Percentiles rank a stretch among this genome's conserved stretches.
Evolutionary conservation across 2,797 vertebrate species (phyloP).

Genomic region (Pangasius mekongensis): DNA sequence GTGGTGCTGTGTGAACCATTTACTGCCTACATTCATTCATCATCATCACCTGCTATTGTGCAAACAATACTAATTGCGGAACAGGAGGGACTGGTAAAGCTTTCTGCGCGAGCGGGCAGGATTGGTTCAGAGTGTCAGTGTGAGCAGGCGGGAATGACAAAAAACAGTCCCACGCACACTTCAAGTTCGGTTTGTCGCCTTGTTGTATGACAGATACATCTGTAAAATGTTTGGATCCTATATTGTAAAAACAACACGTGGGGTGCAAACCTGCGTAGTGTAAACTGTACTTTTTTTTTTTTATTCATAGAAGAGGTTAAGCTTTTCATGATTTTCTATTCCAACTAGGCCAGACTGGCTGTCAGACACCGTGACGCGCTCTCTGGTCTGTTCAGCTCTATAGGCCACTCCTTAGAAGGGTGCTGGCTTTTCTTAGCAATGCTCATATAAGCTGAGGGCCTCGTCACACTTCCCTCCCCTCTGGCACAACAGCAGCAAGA

Average conservation of each 20-base stretch:
- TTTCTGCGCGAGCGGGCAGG: not conserved
- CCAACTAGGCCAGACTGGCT: not conserved
- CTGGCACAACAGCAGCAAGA: not conserved
- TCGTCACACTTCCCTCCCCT: slow-evolving; percentile 35
- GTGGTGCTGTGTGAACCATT: not conserved
- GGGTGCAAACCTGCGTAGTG: too few relatives aligned
- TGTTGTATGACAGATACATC: not conserved
- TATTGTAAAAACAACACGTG: too few relatives aligned
- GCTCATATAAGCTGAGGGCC: slow-evolving; percentile 63
- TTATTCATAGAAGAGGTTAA: not conserved
- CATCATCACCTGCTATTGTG: not conserved
- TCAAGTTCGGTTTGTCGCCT: not conserved
- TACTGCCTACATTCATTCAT: not conserved
- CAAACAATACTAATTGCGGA: not conserved
- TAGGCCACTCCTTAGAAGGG: slow-evolving; percentile 67
- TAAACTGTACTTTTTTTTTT: not conserved
- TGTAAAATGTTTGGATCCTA: too few relatives aligned
- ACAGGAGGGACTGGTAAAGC: not conserved
- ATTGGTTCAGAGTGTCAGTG: not conserved
- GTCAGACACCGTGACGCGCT: not conserved
- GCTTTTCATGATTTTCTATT: not conserved
- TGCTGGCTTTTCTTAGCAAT: slow-evolving; percentile 71
- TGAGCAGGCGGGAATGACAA: not conserved
- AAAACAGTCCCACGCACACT: not conserved
- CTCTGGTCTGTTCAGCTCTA: slow-evolving; percentile 24